A percentile compares a stretch with the other conserved stretches of the same genome.
Conservation (phyloP, 2,888 invertebrate genomes). For the Mystacides longicornis region DNA sequence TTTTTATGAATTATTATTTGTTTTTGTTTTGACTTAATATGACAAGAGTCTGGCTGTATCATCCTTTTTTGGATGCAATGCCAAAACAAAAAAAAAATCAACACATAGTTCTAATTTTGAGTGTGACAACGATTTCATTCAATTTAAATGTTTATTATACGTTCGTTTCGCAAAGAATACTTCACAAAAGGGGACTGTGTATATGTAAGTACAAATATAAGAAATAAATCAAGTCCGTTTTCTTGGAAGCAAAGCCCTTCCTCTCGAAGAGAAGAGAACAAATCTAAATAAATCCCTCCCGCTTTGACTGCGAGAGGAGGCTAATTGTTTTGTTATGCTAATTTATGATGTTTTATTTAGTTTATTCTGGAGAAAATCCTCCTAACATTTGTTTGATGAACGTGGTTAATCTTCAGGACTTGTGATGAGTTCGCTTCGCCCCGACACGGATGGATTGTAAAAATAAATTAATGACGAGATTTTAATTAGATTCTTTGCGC, state of each 20-base stretch:
- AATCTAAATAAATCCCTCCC: constrained; percentile 2
- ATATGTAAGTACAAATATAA: too few relatives aligned
- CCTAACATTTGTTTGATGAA: constrained; percentile 6
- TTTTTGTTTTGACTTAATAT: too few relatives aligned
- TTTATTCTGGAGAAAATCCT: background rate
- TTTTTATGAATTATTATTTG: too few relatives aligned
- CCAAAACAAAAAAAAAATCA: too few relatives aligned
- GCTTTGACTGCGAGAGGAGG: background rate
- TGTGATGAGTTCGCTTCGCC: background rate
- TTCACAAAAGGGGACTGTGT: background rate
- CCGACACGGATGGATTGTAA: background rate
- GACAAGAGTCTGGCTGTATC: too few relatives aligned
- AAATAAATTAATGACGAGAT: background rate
- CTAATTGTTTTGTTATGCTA: constrained; percentile 6
- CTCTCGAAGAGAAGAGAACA: background rate
- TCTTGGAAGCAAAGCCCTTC: background rate
- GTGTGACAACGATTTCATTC: too few relatives aligned
- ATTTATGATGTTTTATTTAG: constrained; percentile 6
- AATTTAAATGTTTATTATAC: background rate
- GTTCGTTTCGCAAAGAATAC: background rate
- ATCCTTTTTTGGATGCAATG: too few relatives aligned
- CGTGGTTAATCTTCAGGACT: background rate
- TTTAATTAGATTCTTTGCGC: background rate
- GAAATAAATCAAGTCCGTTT: background rate
- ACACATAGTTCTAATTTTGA: too few relatives aligned